Percentiles rank a stretch among this genome's conserved stretches.
These are phyloP conservation scores for Eueides isabella DNA, from an alignment of 1,140 invertebrate species.

Conservation along the genomic window DNA sequence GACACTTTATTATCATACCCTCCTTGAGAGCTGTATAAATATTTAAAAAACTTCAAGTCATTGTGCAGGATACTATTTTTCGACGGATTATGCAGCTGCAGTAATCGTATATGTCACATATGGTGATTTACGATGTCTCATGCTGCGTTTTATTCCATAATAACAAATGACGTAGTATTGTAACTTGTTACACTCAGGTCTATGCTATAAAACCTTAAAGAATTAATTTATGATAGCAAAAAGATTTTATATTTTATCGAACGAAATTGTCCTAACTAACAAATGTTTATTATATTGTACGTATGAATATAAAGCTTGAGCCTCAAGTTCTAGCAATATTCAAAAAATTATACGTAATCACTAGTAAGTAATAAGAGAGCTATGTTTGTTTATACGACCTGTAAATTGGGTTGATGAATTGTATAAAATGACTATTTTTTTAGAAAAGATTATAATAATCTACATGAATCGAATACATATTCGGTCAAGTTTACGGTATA, in stretches of 20 bases:
- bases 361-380: no score
- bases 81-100: constrained; percentile 62
- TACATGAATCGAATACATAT: no score
- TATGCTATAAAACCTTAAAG: not conserved
- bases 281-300: no score
- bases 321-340: no score
- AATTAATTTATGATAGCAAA: not conserved
- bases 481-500: no score
- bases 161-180: constrained; percentile 59
- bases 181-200: not conserved
- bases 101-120: constrained; percentile 66
- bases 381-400: no score
- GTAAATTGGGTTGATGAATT: no score
- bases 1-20: constrained; percentile 34
- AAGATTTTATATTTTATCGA: not conserved
- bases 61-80: constrained; percentile 57
- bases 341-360: no score
- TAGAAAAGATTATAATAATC: no score
- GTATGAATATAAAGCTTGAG: no score
- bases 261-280: no score
- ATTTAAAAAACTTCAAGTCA: constrained; percentile 53
- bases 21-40: constrained; percentile 51
- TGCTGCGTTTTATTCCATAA: constrained; percentile 64
- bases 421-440: no score
- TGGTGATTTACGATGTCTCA: constrained; percentile 71